These are phyloP conservation scores for Marisa cornuarietis DNA, from an alignment of 1,140 invertebrate species.

Conservation along the genomic window DNA sequence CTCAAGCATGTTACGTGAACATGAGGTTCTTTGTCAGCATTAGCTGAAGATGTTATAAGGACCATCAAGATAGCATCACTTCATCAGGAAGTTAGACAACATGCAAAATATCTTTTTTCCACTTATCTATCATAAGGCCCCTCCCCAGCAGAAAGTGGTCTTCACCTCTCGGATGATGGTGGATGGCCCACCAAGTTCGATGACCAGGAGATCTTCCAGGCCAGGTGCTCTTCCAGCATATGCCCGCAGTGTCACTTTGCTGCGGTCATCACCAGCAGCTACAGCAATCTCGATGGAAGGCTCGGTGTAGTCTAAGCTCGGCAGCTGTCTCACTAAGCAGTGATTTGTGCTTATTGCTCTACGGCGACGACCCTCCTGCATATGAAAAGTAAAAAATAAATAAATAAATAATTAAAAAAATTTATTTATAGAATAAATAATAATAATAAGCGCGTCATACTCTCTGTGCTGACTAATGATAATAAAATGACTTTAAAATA, in stretches of 20 bases:
- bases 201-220: conserved; percentile 33
- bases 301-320: conserved; percentile 37
- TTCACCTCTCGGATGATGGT: conserved; percentile 30
- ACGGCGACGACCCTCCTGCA: neutral
- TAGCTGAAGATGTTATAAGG: no score
- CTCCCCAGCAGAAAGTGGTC: neutral
- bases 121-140: neutral
- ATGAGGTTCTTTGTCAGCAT: no score
- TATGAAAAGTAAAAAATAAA: neutral
- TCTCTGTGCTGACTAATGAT: no score
- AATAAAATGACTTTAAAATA: no score
- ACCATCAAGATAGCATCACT: no score
- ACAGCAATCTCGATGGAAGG: conserved; percentile 37
- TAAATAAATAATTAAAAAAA: neutral
- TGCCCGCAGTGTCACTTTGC: conserved; percentile 33
- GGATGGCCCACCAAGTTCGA: conserved; percentile 38
- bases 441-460: neutral
- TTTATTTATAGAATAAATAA: conserved; percentile 1
- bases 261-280: conserved; percentile 39
- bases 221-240: conserved; percentile 41
- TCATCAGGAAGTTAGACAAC: no score
- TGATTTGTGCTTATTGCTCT: neutral
- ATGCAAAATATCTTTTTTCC: no score
- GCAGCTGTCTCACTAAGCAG: conserved; percentile 35
- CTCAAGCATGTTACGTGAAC: no score